Evolutionary conservation across 2,113 vertebrate species (phyloP).

Genomic region (Melanocharis versteri): DNA sequence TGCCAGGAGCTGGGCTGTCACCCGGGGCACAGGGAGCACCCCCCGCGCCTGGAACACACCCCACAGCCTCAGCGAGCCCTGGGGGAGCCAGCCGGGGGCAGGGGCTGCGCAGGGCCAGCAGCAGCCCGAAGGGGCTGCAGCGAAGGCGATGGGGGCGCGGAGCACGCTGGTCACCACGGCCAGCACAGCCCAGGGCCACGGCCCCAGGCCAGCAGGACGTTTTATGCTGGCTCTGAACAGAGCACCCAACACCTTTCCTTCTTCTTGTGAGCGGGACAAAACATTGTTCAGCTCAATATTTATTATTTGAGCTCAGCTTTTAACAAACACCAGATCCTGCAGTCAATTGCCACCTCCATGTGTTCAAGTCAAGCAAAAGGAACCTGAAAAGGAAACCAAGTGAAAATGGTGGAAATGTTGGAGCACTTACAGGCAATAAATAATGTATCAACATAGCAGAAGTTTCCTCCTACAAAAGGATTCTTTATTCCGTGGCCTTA

Average conservation of each 20-base stretch:
- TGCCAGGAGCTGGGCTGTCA: accelerated
- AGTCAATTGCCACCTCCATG: background rate
- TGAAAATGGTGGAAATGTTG: background rate
- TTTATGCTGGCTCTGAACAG: background rate
- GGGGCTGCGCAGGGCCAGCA: background rate
- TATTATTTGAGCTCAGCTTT: background rate
- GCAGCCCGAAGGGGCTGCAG: accelerated
- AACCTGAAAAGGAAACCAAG: background rate
- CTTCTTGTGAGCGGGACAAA: background rate
- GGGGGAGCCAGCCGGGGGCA: accelerated
- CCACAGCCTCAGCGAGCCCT: accelerated
- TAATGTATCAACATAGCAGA: accelerated
- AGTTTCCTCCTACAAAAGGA: background rate
- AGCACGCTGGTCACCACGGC: accelerated
- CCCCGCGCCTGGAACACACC: accelerated
- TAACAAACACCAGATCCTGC: background rate
- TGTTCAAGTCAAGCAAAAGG: background rate
- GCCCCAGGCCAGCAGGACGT: background rate
- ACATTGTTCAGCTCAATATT: background rate
- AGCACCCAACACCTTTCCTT: background rate
- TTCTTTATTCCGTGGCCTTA: background rate
- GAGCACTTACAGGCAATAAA: background rate
- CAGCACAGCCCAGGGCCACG: background rate
- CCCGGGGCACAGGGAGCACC: background rate
- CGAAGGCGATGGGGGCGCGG: accelerated